Evolutionary conservation across 1,140 invertebrate genomes (phyloP).

Genomic region (Spodoptera frugiperda): DNA sequence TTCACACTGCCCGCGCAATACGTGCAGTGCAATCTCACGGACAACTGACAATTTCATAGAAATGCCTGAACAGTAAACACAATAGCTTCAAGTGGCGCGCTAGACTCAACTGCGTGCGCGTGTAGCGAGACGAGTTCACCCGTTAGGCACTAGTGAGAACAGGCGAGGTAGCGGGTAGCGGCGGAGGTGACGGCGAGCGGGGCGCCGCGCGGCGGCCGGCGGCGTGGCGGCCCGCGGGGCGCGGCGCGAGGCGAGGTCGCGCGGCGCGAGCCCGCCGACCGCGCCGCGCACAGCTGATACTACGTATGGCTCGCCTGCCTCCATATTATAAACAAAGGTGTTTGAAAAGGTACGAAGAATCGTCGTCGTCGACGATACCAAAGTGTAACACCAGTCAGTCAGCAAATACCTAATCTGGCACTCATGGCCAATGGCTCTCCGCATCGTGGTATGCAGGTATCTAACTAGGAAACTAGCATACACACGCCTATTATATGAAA

Average conservation of each 20-base stretch:
- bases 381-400: too few relatives aligned
- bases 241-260: background rate
- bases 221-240: constrained; percentile 5
- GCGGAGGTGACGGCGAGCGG: background rate
- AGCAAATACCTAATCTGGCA: too few relatives aligned
- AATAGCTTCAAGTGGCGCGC: constrained; percentile 38
- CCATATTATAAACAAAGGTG: too few relatives aligned
- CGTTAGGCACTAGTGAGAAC: too few relatives aligned
- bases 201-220: background rate
- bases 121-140: background rate
- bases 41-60: too few relatives aligned
- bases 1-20: background rate
- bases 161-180: too few relatives aligned
- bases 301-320: background rate
- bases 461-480: too few relatives aligned
- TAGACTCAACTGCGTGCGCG: constrained; percentile 31
- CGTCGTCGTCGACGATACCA: too few relatives aligned
- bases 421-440: too few relatives aligned
- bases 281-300: constrained; percentile 34
- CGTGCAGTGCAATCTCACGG: background rate
- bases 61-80: constrained; percentile 1
- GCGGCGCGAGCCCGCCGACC: background rate
- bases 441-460: too few relatives aligned
- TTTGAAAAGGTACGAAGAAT: too few relatives aligned
- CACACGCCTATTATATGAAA: too few relatives aligned